Conservation (phyloP, 2,888 invertebrate genomes). For the Polia nebulosa region DNA sequence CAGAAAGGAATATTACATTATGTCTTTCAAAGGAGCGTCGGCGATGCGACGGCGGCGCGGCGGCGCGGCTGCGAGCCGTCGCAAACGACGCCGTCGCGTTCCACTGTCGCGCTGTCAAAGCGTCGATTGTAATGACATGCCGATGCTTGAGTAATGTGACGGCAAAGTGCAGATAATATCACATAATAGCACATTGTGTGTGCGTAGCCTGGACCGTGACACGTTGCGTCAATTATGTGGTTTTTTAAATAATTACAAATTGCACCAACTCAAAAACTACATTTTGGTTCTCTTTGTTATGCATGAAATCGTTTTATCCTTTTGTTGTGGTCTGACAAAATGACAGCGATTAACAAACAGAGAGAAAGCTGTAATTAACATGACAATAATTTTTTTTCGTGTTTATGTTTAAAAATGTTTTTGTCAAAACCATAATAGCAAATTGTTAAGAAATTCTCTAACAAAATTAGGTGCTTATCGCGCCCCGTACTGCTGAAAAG, state of each 20-base stretch:
- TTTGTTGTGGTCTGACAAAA: slow-evolving; percentile 34
- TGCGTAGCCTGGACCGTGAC: slow-evolving; percentile 62
- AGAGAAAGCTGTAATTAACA: slow-evolving; percentile 47
- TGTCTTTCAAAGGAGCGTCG: slow-evolving; percentile 78
- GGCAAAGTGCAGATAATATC: slow-evolving; percentile 69
- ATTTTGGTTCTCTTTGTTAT: slow-evolving; percentile 40
- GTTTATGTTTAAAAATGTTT: slow-evolving; percentile 6
- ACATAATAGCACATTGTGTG: slow-evolving; percentile 68
- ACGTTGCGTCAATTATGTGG: slow-evolving; percentile 60
- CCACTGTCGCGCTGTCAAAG: slow-evolving; percentile 69
- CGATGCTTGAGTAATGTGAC: slow-evolving; percentile 68
- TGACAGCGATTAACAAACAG: slow-evolving; percentile 27
- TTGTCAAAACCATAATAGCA: neutral
- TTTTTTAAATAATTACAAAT: slow-evolving; percentile 53
- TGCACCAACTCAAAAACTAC: slow-evolving; percentile 51
- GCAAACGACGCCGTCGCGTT: slow-evolving; percentile 50
- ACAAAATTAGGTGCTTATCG: neutral
- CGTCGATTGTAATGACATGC: slow-evolving; percentile 69
- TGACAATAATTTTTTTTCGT: slow-evolving; percentile 29
- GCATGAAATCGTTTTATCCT: slow-evolving; percentile 35
- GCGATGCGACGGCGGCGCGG: slow-evolving; percentile 52
- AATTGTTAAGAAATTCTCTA: neutral
- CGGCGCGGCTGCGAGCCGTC: slow-evolving; percentile 50
- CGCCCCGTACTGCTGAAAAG: neutral
- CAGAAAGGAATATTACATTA: slow-evolving; percentile 86